Evolutionary conservation across 2,797 vertebrate genomes (phyloP).

Genomic region (Chloroceryle amazona): DNA sequence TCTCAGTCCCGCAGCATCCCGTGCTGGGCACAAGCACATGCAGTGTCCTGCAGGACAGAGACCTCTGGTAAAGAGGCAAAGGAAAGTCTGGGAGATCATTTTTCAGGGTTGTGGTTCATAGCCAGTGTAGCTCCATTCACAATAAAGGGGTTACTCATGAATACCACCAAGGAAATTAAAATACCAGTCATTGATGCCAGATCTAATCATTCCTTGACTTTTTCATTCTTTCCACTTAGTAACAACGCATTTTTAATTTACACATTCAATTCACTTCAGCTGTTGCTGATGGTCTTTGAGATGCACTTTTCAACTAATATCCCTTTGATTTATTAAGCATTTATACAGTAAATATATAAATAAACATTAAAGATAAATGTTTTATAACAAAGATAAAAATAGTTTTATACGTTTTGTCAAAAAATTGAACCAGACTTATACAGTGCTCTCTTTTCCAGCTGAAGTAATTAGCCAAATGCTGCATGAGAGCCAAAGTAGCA

Average conservation of each 20-base stretch:
- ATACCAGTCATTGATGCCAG: background rate
- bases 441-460: slow-evolving; percentile 8
- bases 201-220: background rate
- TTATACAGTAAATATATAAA: background rate
- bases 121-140: background rate
- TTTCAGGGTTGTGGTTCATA: background rate
- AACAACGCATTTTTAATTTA: background rate
- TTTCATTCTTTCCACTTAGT: background rate
- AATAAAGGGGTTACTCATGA: fast-evolving
- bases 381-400: background rate
- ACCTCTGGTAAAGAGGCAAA: background rate
- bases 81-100: background rate
- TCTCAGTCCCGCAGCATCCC: background rate
- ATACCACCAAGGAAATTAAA: background rate
- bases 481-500: background rate
- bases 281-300: background rate
- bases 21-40: background rate
- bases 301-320: background rate
- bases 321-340: background rate
- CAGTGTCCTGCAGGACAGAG: background rate
- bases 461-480: background rate
- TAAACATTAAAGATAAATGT: background rate
- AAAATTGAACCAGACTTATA: background rate
- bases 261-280: background rate
- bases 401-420: background rate